phyloP scores from a whole-genome alignment of 2,113 vertebrate genomes.

The Neoarius graeffei region DNA sequence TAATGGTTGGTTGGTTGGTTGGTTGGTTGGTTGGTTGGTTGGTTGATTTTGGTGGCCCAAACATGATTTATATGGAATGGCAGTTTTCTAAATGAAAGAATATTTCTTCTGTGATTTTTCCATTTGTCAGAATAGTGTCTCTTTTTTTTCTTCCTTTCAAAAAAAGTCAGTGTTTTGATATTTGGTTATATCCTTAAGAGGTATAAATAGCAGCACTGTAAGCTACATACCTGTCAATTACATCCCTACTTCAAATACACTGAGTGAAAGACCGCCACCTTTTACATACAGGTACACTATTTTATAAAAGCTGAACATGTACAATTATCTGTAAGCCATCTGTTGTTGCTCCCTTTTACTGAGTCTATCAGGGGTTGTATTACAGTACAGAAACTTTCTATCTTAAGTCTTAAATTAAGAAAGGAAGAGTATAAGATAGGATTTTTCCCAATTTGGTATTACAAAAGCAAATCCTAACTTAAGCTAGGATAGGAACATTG shows the following conservation, averaged over 20 bases:
- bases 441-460: no score
- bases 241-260: neutral
- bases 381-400: no score
- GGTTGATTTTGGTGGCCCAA: no score
- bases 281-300: neutral
- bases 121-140: neutral
- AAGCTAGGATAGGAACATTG: no score
- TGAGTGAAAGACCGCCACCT: neutral
- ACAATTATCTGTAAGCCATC: neutral
- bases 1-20: no score
- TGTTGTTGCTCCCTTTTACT: neutral
- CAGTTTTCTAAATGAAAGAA: no score
- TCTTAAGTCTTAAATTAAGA: no score
- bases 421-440: no score
- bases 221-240: neutral
- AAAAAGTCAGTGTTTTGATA: neutral
- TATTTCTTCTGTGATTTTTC: neutral
- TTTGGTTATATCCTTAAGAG: neutral
- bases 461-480: no score
- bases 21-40: no score
- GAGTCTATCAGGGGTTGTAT: no score
- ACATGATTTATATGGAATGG: no score
- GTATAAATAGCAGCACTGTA: neutral
- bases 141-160: neutral
- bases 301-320: neutral